Conservation (phyloP, 2,113 vertebrate species). For the Zapus hudsonius region DNA sequence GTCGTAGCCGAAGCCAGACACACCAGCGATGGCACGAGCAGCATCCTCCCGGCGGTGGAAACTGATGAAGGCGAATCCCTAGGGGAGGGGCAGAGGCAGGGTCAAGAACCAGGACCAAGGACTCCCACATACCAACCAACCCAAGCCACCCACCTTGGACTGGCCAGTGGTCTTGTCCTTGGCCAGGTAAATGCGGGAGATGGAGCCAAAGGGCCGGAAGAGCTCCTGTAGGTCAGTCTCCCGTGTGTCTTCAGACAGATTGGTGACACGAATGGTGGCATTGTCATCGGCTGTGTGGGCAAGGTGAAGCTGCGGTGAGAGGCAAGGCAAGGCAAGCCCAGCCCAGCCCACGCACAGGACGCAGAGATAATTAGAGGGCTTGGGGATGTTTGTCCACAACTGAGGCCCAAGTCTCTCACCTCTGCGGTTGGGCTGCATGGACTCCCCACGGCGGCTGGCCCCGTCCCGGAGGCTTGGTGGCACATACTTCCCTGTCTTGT, state of each 20-base stretch:
- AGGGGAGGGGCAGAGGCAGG: neutral
- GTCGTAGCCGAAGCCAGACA: constrained; percentile 97
- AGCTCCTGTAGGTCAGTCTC: constrained; percentile 98
- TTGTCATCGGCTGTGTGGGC: constrained; percentile 92
- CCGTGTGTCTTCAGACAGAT: constrained; percentile 97
- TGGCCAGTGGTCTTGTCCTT: constrained; percentile 99
- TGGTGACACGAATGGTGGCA: constrained; percentile 97
- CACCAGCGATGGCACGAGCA: constrained; percentile 93
- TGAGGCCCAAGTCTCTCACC: constrained; percentile 76
- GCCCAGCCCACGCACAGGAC: fast-evolving
- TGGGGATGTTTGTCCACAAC: fast-evolving
- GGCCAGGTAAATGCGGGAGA: constrained; percentile 97
- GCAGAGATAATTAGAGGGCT: neutral
- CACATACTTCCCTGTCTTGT: constrained; percentile 96
- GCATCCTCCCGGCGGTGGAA: constrained; percentile 97
- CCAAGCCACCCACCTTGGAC: constrained; percentile 89
- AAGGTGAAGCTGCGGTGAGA: fast-evolving
- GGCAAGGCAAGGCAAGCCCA: fast-evolving
- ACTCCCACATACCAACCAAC: fast-evolving
- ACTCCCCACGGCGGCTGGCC: constrained; percentile 92
- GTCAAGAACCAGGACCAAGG: fast-evolving
- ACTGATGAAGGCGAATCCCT: constrained; percentile 99
- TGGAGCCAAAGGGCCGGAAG: constrained; percentile 97
- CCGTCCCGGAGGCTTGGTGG: constrained; percentile 94
- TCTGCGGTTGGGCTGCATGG: constrained; percentile 97